These are phyloP conservation scores for Strigamia maritima DNA, from an alignment of 2,888 invertebrate genomes.

Conservation along the genomic window DNA sequence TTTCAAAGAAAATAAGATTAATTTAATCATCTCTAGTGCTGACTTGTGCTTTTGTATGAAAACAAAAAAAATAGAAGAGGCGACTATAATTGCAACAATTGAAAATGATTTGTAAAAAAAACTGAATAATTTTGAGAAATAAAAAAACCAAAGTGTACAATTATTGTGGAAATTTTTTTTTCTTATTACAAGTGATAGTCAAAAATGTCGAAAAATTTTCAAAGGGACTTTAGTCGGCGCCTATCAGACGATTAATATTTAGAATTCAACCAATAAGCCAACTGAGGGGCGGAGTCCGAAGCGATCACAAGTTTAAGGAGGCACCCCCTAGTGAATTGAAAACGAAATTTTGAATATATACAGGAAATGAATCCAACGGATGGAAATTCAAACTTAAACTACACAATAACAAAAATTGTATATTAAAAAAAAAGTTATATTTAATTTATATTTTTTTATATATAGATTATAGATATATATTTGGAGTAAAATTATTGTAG, in stretches of 20 bases:
- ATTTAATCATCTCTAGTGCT: background rate
- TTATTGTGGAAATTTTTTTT: background rate
- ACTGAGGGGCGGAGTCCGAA: background rate
- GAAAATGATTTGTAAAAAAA: background rate
- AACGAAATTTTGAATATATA: background rate
- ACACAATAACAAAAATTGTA: too few species aligned
- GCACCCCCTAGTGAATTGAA: background rate
- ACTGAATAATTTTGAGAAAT: background rate
- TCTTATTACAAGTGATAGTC: background rate
- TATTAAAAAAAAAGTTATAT: background rate
- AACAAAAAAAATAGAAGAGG: background rate
- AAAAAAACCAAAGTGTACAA: background rate
- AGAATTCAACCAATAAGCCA: background rate
- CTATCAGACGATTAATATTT: background rate
- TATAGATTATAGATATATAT: too few species aligned
- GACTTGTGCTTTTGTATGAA: background rate
- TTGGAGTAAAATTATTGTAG: too few species aligned
- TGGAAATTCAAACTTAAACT: too few species aligned
- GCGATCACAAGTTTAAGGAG: background rate
- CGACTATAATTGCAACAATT: background rate
- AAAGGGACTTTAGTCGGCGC: slow-evolving; percentile 10
- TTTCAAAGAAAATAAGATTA: background rate
- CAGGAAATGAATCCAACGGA: too few species aligned
- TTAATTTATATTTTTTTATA: too few species aligned
- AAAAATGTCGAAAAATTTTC: background rate